Conservation (phyloP, 2,113 vertebrate species). For the Micronycteris hirsuta region DNA sequence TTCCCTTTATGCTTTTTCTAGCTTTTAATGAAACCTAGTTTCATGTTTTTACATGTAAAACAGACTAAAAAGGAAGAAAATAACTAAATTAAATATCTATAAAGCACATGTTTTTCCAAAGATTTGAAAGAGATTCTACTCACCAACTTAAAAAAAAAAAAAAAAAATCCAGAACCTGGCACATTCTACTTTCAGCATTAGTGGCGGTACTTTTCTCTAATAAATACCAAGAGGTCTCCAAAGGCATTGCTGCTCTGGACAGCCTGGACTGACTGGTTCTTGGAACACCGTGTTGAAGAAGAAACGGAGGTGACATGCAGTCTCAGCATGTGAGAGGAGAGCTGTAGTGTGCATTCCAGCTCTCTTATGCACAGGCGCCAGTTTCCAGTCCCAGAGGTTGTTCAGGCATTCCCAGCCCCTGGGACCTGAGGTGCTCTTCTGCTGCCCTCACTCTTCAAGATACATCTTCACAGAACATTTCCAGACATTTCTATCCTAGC, state of each 20-base stretch:
- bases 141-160: background rate
- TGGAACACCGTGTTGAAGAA: background rate
- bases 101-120: background rate
- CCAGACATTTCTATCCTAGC: background rate
- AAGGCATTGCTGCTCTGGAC: background rate
- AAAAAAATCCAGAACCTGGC: background rate
- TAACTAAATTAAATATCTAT: background rate
- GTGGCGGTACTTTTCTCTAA: background rate
- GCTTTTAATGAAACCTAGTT: background rate
- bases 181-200: background rate
- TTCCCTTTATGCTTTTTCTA: background rate
- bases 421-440: background rate
- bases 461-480: background rate
- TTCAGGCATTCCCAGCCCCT: background rate
- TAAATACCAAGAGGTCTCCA: background rate
- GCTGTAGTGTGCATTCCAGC: rapidly evolving
- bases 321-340: background rate
- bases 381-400: background rate
- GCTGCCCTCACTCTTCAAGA: background rate
- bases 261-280: background rate
- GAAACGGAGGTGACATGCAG: background rate
- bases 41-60: background rate
- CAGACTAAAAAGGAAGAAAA: background rate
- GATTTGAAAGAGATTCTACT: background rate
- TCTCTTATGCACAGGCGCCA: background rate